Base-by-base conservation (phyloP, 2,113 vertebrate species). In the Hypomesus transpacificus region DNA sequence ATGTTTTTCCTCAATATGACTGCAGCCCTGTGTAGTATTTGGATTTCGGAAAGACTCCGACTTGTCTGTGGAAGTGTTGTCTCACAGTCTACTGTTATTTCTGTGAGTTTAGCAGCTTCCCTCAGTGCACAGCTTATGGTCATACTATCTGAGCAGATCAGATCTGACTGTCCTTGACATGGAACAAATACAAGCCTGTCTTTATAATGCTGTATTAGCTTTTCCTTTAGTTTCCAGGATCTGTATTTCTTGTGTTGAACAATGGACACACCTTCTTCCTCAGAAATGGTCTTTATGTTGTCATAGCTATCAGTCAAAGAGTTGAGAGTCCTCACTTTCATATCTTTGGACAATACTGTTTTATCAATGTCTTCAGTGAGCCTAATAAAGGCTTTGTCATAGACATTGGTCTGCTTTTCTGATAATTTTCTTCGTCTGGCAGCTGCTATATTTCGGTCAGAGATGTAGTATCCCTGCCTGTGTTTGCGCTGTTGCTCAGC, bases 1-100 rank as follows among this genome's bases (percentile, higher is more conserved):
- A 61, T 61, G 59, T 2, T 61, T 61, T 61, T 22, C 21, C 59
- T 61, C 59, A 61, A 61, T 61, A 61, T 13, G 22, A 3, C 59
- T 22, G 59, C 59, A 22, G 59, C 59, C 21, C 6, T 61, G 59
- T 61, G 59, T 61, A 61, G 24, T 61, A 61, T 22, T 5, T 20
- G 59, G 7, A 14, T 3, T 2, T 61, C 59, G 24, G 59, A 61
- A n/a, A 22, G 24, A 24, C 24, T 24, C 24, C 2, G 24, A 24
- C 24, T 22, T 24, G 59, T 61, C 24, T n/a, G 59, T 14, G 21
- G 59, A 61, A n/a, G 24, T 61, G 21, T 21, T 2, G 14, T 14
- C 14, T 58, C 56, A 13, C 59, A 9, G n/a, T 61, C 59, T 21
- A 1, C 24, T 61, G 59, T 61, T 14, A 3, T 61, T 61, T 61